phyloP scores from a whole-genome alignment of 2,113 vertebrate genomes.

The Nipponia nippon region DNA sequence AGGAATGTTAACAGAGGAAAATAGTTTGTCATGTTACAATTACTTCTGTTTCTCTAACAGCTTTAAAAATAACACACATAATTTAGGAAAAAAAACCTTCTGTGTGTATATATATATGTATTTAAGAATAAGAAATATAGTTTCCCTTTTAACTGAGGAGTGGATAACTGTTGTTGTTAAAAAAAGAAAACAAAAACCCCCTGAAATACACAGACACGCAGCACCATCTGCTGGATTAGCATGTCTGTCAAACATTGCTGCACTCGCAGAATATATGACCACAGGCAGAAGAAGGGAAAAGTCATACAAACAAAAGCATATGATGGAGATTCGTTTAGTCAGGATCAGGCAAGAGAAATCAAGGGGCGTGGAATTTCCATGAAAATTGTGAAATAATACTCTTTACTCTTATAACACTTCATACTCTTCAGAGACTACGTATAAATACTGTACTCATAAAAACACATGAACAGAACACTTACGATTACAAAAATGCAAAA shows the following conservation, averaged over 20 bases:
- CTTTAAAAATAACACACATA: conserved; percentile 3
- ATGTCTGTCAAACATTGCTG: not conserved
- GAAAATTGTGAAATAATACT: not conserved
- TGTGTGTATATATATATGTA: not conserved
- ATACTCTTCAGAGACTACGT: not conserved
- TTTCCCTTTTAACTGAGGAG: conserved; percentile 10
- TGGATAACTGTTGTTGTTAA: not conserved
- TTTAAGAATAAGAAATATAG: not conserved
- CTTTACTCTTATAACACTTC: not conserved
- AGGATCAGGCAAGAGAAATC: not conserved
- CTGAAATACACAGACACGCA: conserved; percentile 66
- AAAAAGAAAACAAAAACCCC: not conserved
- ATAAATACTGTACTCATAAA: not conserved
- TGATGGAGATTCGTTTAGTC: not conserved
- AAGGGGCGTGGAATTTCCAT: not conserved
- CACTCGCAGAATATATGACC: not conserved
- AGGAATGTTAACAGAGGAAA: not conserved
- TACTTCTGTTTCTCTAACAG: conserved; percentile 25
- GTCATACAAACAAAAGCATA: not conserved
- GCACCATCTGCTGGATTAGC: conserved; percentile 78
- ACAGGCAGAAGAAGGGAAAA: not conserved
- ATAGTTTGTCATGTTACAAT: not conserved
- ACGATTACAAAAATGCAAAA: not conserved
- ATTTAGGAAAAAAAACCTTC: not conserved
- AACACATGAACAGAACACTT: not conserved